Base-by-base conservation (phyloP, 2,113 vertebrate species). In the Tangachromis dhanisi region DNA sequence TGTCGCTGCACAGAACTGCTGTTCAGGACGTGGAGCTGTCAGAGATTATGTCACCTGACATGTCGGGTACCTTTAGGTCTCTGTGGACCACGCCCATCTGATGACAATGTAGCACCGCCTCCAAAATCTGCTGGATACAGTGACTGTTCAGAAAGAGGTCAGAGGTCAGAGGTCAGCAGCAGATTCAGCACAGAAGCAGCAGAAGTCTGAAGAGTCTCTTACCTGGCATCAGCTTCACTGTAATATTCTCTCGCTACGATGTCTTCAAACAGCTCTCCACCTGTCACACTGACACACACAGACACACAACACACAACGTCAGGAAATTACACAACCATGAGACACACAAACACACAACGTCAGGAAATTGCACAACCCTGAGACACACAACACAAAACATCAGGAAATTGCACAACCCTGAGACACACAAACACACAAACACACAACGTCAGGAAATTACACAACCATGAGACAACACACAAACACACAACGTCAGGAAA, bases 211-310 rank as follows among this genome's bases (percentile, higher is more conserved):
- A 5, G 31, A 66, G 45, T 3, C 9, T 68, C 29, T 9, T 82
- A 87, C 97, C 97, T 97, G 91, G 96, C 97, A 2, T 97, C 96
- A 6, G 96, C 96, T 94, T 97, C 97, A 53, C 96, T 96, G 94
- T 97, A 97, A 92, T 97, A 97, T 86, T 97, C 97, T 91, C 96
- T 94, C 73, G 97, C 96, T 88, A 96, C 97, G 1, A 97, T 97
- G 59, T 97, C 96, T 86, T 97, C 96, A 85, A 97, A 97, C 61
- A 97, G 33, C 90, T 97, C 97, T 40, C 97, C 97, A 8, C 97
- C 97, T 10, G 97, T 97, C 3, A 97, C 96, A 59, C 97, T 97
- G 91, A 68, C 73, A 85, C 17, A 88, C 47, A 85, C 5, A 68
- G 4, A 49, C 3, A 45, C 5, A 35, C 17, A 47, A 2, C 35